Conservation (phyloP, 2,113 vertebrate genomes). For the Phyllostomus discolor region DNA sequence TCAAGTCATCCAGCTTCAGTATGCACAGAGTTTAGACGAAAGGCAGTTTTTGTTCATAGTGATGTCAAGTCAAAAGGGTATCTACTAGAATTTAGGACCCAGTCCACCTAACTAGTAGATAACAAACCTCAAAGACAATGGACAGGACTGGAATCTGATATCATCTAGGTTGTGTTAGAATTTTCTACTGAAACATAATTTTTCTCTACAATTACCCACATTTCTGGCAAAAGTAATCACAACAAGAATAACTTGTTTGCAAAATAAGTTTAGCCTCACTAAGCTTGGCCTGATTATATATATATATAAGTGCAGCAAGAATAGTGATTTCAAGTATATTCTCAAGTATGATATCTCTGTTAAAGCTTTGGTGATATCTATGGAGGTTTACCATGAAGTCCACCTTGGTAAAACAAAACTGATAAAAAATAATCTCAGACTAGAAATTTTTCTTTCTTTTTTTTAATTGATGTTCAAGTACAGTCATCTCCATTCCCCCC, state of each 20-base stretch:
- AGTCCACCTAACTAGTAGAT: not conserved
- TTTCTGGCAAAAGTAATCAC: not conserved
- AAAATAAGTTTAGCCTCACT: not conserved
- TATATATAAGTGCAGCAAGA: not conserved
- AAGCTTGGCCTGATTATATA: not conserved
- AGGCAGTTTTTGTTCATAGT: not conserved
- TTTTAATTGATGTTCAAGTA: no score
- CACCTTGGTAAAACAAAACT: not conserved
- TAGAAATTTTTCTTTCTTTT: no score
- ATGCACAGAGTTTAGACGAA: not conserved
- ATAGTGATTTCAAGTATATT: not conserved
- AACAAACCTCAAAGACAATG: not conserved
- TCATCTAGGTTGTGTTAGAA: not conserved
- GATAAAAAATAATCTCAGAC: not conserved
- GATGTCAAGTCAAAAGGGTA: not conserved
- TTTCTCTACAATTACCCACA: not conserved
- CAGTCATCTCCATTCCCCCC: no score
- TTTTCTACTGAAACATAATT: not conserved
- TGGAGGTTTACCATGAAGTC: not conserved
- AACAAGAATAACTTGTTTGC: not conserved
- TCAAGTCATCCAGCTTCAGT: not conserved
- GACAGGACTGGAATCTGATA: not conserved
- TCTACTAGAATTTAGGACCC: not conserved
- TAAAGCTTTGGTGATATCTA: not conserved
- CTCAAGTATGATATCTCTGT: not conserved